Evolutionary conservation across 2,113 vertebrate species (phyloP).

Genomic region (Archilochus colubris): DNA sequence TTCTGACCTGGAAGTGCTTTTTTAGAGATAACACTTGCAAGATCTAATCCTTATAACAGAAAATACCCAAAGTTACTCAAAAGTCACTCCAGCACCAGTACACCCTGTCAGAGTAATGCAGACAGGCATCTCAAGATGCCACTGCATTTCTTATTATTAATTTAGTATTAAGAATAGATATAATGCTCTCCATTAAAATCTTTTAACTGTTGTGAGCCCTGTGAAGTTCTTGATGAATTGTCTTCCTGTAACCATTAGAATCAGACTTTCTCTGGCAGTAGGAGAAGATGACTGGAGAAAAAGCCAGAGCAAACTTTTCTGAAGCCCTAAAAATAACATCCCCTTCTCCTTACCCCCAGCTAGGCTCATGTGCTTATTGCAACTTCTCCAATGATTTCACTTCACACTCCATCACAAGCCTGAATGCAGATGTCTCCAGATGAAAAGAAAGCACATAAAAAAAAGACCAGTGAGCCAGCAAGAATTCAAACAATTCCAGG

Average conservation of each 20-base stretch:
- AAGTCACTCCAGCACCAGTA: not conserved
- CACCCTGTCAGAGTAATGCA: not conserved
- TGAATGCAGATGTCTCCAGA: not conserved
- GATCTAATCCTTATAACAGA: not conserved
- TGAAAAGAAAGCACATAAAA: constrained; percentile 12
- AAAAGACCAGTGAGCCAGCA: not conserved
- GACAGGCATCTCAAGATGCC: not conserved
- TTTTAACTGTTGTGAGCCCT: not conserved
- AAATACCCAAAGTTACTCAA: not conserved
- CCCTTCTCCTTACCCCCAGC: not conserved
- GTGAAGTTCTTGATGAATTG: not conserved
- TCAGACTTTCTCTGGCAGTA: not conserved
- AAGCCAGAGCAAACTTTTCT: not conserved
- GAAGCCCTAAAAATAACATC: not conserved
- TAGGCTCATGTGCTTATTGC: not conserved
- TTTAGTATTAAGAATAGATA: not conserved
- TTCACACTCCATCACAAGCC: not conserved
- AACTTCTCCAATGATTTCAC: not conserved
- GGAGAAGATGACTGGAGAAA: not conserved
- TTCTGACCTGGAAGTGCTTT: not conserved
- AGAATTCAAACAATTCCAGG: constrained; percentile 18
- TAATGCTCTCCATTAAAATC: not conserved
- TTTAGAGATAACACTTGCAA: not conserved
- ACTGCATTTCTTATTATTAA: not conserved
- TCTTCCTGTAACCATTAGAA: not conserved